These are phyloP conservation scores for Metopolophium dirhodum DNA, from an alignment of 1,140 invertebrate species.

Conservation along the genomic window DNA sequence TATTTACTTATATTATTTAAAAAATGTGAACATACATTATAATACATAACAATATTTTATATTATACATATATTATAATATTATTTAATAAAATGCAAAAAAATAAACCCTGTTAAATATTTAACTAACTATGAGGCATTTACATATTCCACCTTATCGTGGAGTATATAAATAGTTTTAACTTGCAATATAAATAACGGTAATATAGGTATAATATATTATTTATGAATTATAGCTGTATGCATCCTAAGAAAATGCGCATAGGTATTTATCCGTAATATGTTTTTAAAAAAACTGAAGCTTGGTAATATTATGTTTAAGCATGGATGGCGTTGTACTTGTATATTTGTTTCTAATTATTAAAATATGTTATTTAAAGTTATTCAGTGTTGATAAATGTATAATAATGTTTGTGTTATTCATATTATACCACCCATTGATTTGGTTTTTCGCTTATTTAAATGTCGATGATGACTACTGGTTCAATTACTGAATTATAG, in stretches of 20 bases:
- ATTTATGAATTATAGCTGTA: neutral
- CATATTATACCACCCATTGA: neutral
- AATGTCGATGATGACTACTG: neutral
- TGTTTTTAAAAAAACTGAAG: neutral
- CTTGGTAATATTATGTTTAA: neutral
- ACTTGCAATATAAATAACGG: neutral
- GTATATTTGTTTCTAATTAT: neutral
- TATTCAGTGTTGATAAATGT: neutral
- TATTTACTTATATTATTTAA: neutral
- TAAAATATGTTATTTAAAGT: slow-evolving; percentile 1
- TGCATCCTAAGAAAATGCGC: neutral
- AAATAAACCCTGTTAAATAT: neutral
- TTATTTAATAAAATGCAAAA: neutral
- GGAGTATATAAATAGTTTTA: neutral
- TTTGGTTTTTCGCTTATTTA: neutral
- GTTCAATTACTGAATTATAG: neutral
- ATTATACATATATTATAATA: neutral
- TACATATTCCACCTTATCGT: neutral
- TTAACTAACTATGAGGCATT: neutral
- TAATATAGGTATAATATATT: neutral
- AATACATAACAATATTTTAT: neutral
- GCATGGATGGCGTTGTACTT: neutral
- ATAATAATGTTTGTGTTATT: slow-evolving; percentile 20
- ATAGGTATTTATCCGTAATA: neutral
- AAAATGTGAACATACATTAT: neutral